These are phyloP conservation scores for Hemiscyllium ocellatum DNA, from an alignment of 2,113 vertebrate species.

Conservation along the genomic window DNA sequence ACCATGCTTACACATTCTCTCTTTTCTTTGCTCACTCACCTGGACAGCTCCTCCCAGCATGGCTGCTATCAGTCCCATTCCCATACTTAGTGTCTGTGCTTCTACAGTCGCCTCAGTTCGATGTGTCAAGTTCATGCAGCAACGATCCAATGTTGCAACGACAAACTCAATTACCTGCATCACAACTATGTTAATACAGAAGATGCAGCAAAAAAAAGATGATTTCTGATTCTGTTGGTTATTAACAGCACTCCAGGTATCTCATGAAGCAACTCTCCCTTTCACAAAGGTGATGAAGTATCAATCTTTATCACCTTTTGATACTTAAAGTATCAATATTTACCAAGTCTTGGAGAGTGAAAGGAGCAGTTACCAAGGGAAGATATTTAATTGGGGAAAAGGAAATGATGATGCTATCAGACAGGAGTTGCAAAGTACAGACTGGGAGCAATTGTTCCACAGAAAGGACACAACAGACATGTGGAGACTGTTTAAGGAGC, in stretches of 20 bases:
- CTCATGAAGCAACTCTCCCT: neutral
- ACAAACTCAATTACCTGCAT: conserved; percentile 78
- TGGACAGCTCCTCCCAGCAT: conserved; percentile 70
- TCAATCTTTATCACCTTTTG: neutral
- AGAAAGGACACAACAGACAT: no score
- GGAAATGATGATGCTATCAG: no score
- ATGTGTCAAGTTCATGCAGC: conserved; percentile 55
- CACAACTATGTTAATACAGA: neutral
- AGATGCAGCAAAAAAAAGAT: neutral
- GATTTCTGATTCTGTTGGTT: neutral
- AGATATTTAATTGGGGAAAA: no score
- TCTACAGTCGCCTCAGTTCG: conserved; percentile 55
- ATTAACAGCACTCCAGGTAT: neutral
- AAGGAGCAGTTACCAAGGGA: no score
- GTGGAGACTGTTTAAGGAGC: no score
- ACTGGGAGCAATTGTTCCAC: no score
- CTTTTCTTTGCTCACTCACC: conserved; percentile 56
- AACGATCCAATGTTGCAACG: conserved; percentile 66
- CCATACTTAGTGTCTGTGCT: conserved; percentile 79
- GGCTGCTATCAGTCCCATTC: conserved; percentile 79
- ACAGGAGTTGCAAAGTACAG: no score
- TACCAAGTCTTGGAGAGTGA: no score
- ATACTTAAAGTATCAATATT: no score
- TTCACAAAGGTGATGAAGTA: neutral
- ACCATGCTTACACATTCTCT: neutral